A percentile compares a stretch with the other conserved stretches of the same genome.
phyloP scores from a whole-genome alignment of 35 echinoderm and acorn worm species.

The Lytechinus pictus region DNA sequence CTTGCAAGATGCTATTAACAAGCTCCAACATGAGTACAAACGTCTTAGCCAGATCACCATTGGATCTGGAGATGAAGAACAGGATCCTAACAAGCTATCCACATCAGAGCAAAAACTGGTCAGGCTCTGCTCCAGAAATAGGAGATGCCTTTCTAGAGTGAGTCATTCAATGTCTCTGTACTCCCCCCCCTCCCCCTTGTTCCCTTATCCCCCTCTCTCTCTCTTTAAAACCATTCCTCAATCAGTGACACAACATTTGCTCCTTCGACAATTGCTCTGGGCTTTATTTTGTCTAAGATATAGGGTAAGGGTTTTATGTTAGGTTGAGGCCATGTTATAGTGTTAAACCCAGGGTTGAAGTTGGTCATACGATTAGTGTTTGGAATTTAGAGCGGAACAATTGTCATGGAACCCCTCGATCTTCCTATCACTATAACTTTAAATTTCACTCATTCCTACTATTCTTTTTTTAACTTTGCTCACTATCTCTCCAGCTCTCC shows the following conservation, averaged over 20 bases:
- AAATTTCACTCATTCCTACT: neutral
- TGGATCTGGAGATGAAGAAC: constrained; percentile 58
- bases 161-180: constrained; percentile 7
- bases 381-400: too few relatives aligned
- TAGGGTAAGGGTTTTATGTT: too few relatives aligned
- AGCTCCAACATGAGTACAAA: constrained; percentile 90
- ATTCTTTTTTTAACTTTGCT: neutral
- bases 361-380: too few relatives aligned
- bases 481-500: neutral
- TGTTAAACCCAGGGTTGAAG: too few relatives aligned
- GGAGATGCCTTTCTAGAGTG: constrained; percentile 87
- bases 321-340: too few relatives aligned
- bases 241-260: too few relatives aligned
- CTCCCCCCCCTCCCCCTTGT: neutral
- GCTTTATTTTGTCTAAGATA: too few relatives aligned
- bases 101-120: constrained; percentile 75
- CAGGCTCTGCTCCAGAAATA: constrained; percentile 76
- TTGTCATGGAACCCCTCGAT: too few relatives aligned
- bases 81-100: constrained; percentile 53
- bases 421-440: too few relatives aligned
- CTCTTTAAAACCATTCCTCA: neutral
- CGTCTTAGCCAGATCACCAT: constrained; percentile 70
- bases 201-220: neutral
- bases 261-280: too few relatives aligned
- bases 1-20: constrained; percentile 84